Conservation (phyloP, 2,113 vertebrate species). For the Scytalopus superciliaris region DNA sequence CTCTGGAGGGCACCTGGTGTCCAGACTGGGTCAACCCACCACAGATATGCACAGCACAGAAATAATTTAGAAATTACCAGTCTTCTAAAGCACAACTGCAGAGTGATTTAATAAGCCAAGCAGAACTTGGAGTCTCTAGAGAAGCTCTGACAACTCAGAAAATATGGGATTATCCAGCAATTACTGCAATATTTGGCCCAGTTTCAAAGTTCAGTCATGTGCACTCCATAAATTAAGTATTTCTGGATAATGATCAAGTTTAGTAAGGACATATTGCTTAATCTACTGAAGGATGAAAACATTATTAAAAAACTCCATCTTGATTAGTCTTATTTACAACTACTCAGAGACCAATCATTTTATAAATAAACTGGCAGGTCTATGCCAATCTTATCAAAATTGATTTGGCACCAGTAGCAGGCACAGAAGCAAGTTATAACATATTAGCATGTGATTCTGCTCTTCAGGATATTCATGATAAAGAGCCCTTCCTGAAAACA, state of each 20-base stretch:
- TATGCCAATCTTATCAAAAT: not conserved
- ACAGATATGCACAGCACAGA: not conserved
- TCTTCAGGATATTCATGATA: not conserved
- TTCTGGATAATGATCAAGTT: not conserved
- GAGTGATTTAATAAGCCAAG: not conserved
- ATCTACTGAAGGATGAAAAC: not conserved
- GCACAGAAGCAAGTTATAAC: not conserved
- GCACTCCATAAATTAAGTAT: not conserved
- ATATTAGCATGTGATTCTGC: not conserved
- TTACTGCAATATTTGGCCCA: not conserved
- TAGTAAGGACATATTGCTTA: not conserved
- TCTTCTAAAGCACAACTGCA: not conserved
- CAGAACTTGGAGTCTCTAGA: not conserved
- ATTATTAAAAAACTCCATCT: not conserved
- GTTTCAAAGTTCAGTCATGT: not conserved
- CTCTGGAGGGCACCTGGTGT: not conserved
- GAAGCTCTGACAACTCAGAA: not conserved
- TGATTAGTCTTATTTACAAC: constrained; percentile 47
- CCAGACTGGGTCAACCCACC: not conserved
- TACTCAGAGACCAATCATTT: constrained; percentile 1
- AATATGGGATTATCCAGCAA: not conserved
- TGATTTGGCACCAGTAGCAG: not conserved
- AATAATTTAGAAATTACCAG: not conserved
- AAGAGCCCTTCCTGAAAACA: not conserved
- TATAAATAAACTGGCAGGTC: not conserved